Percentiles rank a stretch among this genome's conserved stretches.
These are phyloP conservation scores for Corythoichthys intestinalis DNA, from an alignment of 2,113 vertebrate genomes.

Conservation along the genomic window DNA sequence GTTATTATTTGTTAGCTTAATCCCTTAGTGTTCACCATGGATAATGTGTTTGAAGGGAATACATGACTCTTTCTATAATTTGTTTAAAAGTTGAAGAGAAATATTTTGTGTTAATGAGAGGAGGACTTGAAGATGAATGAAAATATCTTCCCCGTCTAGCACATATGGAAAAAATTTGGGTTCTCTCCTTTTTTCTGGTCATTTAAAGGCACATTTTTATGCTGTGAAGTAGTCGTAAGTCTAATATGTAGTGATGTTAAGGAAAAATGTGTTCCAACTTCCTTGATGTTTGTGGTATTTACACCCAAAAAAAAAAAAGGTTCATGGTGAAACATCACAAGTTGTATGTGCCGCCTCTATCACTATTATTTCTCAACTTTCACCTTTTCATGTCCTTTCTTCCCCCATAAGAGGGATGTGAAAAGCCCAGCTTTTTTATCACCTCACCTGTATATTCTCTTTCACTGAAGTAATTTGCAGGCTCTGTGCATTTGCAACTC, in stretches of 20 bases:
- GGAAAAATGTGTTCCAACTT: background rate
- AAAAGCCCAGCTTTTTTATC: constrained; percentile 34
- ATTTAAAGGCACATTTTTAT: constrained; percentile 14
- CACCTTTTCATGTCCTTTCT: constrained; percentile 9
- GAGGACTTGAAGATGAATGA: constrained; percentile 59
- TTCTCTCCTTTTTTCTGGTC: constrained; percentile 25
- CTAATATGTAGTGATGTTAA: background rate
- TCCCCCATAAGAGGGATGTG: constrained; percentile 32
- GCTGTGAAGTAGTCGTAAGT: constrained; percentile 1
- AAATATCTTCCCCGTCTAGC: constrained; percentile 37
- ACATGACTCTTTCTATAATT: constrained; percentile 72
- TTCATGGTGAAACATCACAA: constrained; percentile 14
- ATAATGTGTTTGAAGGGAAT: constrained; percentile 69
- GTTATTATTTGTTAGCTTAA: constrained; percentile 77
- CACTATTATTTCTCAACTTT: background rate
- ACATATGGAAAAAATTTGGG: constrained; percentile 74
- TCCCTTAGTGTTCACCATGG: constrained; percentile 56
- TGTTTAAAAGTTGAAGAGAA: constrained; percentile 64
- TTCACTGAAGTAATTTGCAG: constrained; percentile 40
- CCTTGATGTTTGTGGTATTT: background rate
- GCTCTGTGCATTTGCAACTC: constrained; percentile 11
- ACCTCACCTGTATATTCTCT: constrained; percentile 41
- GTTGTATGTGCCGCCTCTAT: background rate
- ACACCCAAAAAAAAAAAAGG: background rate
- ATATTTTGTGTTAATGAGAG: constrained; percentile 62